These are phyloP conservation scores for Dryadula phaetusa DNA, from an alignment of 2,888 invertebrate species.

Conservation along the genomic window DNA sequence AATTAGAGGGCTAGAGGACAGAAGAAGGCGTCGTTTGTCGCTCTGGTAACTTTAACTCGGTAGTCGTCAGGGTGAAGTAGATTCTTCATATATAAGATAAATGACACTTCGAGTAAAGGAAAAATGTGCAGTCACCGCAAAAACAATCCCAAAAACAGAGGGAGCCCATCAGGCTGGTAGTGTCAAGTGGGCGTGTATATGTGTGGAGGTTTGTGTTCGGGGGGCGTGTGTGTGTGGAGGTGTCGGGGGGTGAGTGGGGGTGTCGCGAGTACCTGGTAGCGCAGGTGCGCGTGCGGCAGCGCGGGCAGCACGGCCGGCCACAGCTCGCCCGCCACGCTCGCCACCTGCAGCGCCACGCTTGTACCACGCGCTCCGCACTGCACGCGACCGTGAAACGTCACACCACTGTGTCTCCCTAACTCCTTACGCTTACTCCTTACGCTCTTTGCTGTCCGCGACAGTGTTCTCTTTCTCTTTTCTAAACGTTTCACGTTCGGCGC, in stretches of 20 bases:
- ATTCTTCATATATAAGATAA: too few relatives aligned
- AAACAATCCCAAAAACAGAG: not conserved
- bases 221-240: not conserved
- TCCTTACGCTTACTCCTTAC: not conserved
- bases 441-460: not conserved
- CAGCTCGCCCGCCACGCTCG: conserved; percentile 62
- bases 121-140: not conserved
- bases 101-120: too few relatives aligned
- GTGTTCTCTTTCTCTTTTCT: not conserved
- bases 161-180: not conserved
- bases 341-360: conserved; percentile 53
- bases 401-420: not conserved
- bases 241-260: conserved; percentile 5
- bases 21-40: too few relatives aligned
- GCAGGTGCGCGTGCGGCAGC: conserved; percentile 61
- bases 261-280: conserved; percentile 66
- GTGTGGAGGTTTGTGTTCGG: not conserved
- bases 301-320: conserved; percentile 72
- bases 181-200: conserved; percentile 1
- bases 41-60: too few relatives aligned
- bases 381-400: conserved; percentile 3
- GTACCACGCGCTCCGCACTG: conserved; percentile 31
- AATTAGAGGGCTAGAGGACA: too few relatives aligned
- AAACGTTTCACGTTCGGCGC: conserved; percentile 26
- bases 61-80: too few relatives aligned